Evolutionary conservation across 2,797 vertebrate species (phyloP).

Genomic region (Artibeus jamaicensis): DNA sequence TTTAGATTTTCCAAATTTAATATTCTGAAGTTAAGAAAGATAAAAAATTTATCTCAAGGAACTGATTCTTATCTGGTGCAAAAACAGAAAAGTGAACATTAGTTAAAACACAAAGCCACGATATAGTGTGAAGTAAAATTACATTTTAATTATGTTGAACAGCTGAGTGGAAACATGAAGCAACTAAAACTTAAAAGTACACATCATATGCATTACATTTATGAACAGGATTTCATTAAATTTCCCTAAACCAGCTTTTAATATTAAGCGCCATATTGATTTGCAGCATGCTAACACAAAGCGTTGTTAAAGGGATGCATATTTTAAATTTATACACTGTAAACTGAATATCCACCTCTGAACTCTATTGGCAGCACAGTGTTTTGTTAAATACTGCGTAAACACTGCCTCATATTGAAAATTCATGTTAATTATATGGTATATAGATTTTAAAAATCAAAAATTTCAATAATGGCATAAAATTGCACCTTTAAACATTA

Average conservation of each 20-base stretch:
- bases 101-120: conserved; percentile 87
- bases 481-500: conserved; percentile 81
- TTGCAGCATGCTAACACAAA: conserved; percentile 88
- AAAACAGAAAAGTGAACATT: conserved; percentile 85
- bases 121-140: conserved; percentile 84
- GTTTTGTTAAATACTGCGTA: conserved; percentile 86
- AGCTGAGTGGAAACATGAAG: conserved; percentile 86
- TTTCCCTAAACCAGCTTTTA: conserved; percentile 86
- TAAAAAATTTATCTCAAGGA: conserved; percentile 86
- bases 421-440: conserved; percentile 81
- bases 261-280: conserved; percentile 86
- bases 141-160: conserved; percentile 81
- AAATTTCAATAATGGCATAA: conserved; percentile 76
- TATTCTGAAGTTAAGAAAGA: conserved; percentile 86
- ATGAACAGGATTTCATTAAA: conserved; percentile 86
- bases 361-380: conserved; percentile 81
- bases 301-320: conserved; percentile 86
- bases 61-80: conserved; percentile 88
- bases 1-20: conserved; percentile 85
- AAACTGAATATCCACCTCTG: conserved; percentile 85
- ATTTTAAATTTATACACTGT: conserved; percentile 87
- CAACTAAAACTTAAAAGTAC: conserved; percentile 85
- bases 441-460: conserved; percentile 81
- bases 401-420: conserved; percentile 83
- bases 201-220: conserved; percentile 87